A percentile compares a stretch with the other conserved stretches of the same genome.
Evolutionary conservation across 2,888 invertebrate genomes (phyloP).

Genomic region (Clostera curtula): DNA sequence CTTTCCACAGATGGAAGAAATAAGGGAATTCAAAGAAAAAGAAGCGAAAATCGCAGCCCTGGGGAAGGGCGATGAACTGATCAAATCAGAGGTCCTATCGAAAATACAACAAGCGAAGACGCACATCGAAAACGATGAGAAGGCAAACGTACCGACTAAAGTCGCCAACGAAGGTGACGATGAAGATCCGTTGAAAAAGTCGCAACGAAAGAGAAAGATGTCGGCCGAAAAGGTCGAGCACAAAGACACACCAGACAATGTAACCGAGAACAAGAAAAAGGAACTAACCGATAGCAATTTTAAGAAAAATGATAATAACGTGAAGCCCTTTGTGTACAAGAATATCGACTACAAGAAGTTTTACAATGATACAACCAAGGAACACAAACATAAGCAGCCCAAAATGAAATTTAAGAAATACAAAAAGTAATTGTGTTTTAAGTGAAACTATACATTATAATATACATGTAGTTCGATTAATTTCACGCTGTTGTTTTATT

Average conservation of each 20-base stretch:
- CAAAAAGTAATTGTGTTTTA: slow-evolving; percentile 32
- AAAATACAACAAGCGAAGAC: slow-evolving; percentile 38
- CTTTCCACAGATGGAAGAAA: slow-evolving; percentile 43
- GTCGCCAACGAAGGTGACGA: slow-evolving; percentile 10
- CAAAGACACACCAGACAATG: slow-evolving; percentile 15
- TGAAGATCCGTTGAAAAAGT: slow-evolving; percentile 14
- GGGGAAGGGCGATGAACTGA: slow-evolving; percentile 43
- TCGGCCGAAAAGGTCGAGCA: slow-evolving; percentile 22
- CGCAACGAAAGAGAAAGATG: slow-evolving; percentile 38
- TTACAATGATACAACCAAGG: slow-evolving; percentile 35
- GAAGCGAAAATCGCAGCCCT: slow-evolving; percentile 50
- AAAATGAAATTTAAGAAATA: slow-evolving; percentile 47
- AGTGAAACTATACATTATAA: slow-evolving; percentile 31
- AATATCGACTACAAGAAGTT: slow-evolving; percentile 49
- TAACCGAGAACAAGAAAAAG: slow-evolving; percentile 16
- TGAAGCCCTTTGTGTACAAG: slow-evolving; percentile 37
- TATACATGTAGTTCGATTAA: slow-evolving; percentile 29
- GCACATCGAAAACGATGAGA: slow-evolving; percentile 26
- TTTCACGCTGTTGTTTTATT: slow-evolving; percentile 21
- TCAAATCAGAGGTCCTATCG: slow-evolving; percentile 41
- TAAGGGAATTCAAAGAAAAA: slow-evolving; percentile 45
- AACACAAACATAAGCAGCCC: slow-evolving; percentile 37
- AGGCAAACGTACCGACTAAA: slow-evolving; percentile 2
- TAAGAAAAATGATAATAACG: slow-evolving; percentile 18
- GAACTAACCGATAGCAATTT: slow-evolving; percentile 14